phyloP scores from a whole-genome alignment of 2,888 invertebrate species.

The Druceiella hillmani region DNA sequence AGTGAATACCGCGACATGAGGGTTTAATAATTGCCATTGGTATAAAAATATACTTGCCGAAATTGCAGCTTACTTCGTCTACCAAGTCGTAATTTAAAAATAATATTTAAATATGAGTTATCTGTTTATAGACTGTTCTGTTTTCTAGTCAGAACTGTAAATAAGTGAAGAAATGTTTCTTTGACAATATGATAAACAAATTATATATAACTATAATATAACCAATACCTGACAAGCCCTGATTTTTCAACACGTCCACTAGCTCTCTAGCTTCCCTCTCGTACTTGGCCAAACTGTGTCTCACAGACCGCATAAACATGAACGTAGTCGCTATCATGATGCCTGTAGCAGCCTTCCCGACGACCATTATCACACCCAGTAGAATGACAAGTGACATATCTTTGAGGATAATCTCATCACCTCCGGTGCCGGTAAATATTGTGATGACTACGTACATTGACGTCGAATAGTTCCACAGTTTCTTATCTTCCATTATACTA shows the following conservation, averaged over 20 bases:
- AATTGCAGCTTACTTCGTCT: too few relatives aligned
- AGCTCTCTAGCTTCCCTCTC: slow-evolving; percentile 35
- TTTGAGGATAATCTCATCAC: slow-evolving; percentile 36
- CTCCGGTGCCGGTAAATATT: slow-evolving; percentile 36
- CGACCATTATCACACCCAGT: slow-evolving; percentile 32
- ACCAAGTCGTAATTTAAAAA: too few relatives aligned
- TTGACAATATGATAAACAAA: too few relatives aligned
- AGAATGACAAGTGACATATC: slow-evolving; percentile 31
- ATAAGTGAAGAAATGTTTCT: too few relatives aligned
- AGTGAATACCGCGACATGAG: too few relatives aligned
- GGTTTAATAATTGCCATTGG: too few relatives aligned
- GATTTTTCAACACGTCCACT: slow-evolving; percentile 40
- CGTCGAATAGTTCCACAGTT: slow-evolving; percentile 38
- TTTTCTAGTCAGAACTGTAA: too few relatives aligned
- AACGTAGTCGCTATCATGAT: slow-evolving; percentile 39
- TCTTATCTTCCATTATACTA: too few relatives aligned
- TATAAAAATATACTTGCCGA: too few relatives aligned
- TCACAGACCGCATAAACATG: slow-evolving; percentile 38
- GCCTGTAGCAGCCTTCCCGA: slow-evolving; percentile 41
- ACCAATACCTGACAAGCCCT: slow-evolving; percentile 43
- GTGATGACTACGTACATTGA: slow-evolving; percentile 38
- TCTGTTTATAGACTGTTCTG: too few relatives aligned
- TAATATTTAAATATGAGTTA: too few relatives aligned
- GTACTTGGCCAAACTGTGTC: slow-evolving; percentile 37
- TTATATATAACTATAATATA: too few relatives aligned